Conservation (phyloP, 2,888 invertebrate genomes). For the Odontomyia ornata region DNA sequence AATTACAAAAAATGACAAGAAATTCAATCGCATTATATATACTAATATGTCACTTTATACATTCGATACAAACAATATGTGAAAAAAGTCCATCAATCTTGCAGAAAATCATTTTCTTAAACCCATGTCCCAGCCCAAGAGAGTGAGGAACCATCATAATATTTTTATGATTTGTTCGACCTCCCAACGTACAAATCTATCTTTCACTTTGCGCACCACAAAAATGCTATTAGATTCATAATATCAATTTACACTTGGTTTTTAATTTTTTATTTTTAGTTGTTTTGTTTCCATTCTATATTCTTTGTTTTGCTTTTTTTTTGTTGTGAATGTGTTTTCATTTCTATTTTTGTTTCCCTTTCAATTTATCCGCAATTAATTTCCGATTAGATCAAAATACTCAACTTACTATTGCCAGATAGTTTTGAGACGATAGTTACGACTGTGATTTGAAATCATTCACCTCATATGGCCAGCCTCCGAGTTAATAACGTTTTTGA, state of each 20-base stretch:
- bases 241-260: conserved; percentile 37
- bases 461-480: conserved; percentile 6
- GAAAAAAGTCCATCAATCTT: no score
- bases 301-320: no score
- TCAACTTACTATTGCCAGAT: background rate
- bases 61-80: no score
- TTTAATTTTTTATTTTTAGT: background rate
- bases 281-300: no score
- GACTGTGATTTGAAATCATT: conserved; percentile 36
- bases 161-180: conserved; percentile 1
- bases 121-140: no score
- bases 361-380: conserved; percentile 42
- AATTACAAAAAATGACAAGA: no score
- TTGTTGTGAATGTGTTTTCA: no score
- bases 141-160: background rate
- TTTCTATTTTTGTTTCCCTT: conserved; percentile 20
- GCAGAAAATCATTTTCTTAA: no score
- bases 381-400: conserved; percentile 42
- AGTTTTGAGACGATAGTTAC: no score
- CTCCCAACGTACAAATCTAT: background rate
- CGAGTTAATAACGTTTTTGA: conserved; percentile 29
- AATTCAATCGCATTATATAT: no score
- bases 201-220: background rate
- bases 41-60: no score
- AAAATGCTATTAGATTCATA: conserved; percentile 15